Conservation (phyloP, 1,140 invertebrate genomes). For the Portunus trituberculatus region DNA sequence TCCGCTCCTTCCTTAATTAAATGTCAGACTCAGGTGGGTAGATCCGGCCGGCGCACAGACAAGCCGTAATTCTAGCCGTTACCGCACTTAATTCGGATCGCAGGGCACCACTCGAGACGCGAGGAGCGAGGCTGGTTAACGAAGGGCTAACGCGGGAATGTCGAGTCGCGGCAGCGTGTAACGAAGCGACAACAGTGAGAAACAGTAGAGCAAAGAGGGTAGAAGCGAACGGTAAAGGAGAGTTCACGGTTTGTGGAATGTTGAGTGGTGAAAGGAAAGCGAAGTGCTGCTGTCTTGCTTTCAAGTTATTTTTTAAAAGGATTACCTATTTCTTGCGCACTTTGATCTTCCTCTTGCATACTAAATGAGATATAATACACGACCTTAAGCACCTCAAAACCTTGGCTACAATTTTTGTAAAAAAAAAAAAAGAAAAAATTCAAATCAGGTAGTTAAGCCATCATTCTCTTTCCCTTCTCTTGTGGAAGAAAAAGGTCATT, state of each 20-base stretch:
- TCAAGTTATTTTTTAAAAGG: too few relatives aligned
- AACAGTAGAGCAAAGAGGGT: neutral
- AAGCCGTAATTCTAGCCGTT: neutral
- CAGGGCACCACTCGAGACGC: neutral
- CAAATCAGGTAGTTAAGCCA: too few relatives aligned
- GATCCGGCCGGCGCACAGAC: neutral
- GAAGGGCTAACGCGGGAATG: neutral
- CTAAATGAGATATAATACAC: too few relatives aligned
- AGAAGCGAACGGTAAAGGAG: neutral
- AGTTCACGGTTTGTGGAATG: neutral
- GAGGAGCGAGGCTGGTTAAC: neutral
- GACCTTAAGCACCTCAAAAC: too few relatives aligned
- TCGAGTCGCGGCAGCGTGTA: neutral
- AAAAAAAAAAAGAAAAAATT: too few relatives aligned
- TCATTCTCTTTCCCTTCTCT: neutral
- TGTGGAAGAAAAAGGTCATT: neutral
- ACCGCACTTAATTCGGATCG: conserved; percentile 20
- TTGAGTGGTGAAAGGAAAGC: neutral
- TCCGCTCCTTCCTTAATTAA: conserved; percentile 21
- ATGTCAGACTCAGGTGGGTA: neutral
- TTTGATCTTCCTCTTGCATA: too few relatives aligned
- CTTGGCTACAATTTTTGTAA: too few relatives aligned
- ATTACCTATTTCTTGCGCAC: too few relatives aligned
- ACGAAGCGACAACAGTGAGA: neutral
- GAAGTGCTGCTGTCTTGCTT: neutral